Evolutionary conservation across 2,797 vertebrate species (phyloP).

Genomic region (Lagodon rhomboides): DNA sequence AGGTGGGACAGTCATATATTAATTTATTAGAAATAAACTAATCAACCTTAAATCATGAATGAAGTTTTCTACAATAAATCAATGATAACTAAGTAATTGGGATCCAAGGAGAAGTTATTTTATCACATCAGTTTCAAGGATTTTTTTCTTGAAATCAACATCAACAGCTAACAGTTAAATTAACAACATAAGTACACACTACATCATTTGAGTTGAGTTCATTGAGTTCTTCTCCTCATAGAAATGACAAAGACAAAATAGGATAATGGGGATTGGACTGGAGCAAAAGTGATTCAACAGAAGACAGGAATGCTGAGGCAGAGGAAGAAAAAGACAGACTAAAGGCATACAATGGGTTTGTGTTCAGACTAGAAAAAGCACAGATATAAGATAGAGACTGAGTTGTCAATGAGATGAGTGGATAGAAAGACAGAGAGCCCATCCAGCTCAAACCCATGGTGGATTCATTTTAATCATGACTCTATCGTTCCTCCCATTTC

Average conservation of each 20-base stretch:
- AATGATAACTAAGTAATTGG: background rate
- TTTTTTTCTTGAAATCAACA: background rate
- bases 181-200: background rate
- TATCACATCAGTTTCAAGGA: no score
- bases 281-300: slow-evolving; percentile 33
- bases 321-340: slow-evolving; percentile 8
- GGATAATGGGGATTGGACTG: background rate
- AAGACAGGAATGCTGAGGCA: slow-evolving; percentile 17
- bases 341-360: slow-evolving; percentile 10
- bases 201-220: slow-evolving; percentile 9
- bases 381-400: background rate
- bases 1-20: background rate
- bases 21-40: no score
- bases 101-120: background rate
- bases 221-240: slow-evolving; percentile 6
- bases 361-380: background rate
- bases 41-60: background rate
- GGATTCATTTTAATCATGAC: slow-evolving; percentile 54
- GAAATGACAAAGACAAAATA: slow-evolving; percentile 14
- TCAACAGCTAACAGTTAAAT: slow-evolving; percentile 6
- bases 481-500: slow-evolving; percentile 26
- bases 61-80: background rate
- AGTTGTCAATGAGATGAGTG: slow-evolving; percentile 19
- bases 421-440: slow-evolving; percentile 21
- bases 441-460: slow-evolving; percentile 12